A percentile compares a stretch with the other conserved stretches of the same genome.
Conservation (phyloP, 2,797 vertebrate genomes). For the Smutsia gigantea region DNA sequence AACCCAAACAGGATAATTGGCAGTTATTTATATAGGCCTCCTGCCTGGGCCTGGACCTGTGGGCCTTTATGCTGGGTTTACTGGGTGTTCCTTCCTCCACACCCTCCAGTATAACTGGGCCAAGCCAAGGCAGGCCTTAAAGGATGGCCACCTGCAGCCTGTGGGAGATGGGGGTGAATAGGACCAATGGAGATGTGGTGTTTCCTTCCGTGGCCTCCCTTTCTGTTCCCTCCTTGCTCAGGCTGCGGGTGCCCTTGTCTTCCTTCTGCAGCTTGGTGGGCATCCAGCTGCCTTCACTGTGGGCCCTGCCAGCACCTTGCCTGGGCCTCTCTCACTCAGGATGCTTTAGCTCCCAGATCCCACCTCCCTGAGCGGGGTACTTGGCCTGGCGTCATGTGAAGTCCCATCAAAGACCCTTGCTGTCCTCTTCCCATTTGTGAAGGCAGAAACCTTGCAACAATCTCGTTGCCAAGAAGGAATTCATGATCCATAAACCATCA, state of each 20-base stretch:
- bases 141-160: neutral
- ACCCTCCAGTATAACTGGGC: too few species aligned
- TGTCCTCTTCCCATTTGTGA: neutral
- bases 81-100: neutral
- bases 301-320: neutral
- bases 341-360: neutral
- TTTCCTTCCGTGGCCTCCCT: neutral
- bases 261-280: neutral
- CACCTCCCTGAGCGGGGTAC: rapidly evolving
- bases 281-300: rapidly evolving
- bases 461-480: neutral
- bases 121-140: too few species aligned
- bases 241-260: neutral
- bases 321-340: too few species aligned
- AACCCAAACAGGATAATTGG: neutral
- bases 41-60: neutral
- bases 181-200: neutral
- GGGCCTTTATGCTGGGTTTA: neutral
- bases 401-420: neutral
- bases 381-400: rapidly evolving
- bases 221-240: neutral
- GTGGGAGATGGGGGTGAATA: neutral
- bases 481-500: neutral
- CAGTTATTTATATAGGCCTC: neutral
- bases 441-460: neutral